These are phyloP conservation scores for Anas bahamensis DNA, from an alignment of 2,797 vertebrate species.

Conservation along the genomic window DNA sequence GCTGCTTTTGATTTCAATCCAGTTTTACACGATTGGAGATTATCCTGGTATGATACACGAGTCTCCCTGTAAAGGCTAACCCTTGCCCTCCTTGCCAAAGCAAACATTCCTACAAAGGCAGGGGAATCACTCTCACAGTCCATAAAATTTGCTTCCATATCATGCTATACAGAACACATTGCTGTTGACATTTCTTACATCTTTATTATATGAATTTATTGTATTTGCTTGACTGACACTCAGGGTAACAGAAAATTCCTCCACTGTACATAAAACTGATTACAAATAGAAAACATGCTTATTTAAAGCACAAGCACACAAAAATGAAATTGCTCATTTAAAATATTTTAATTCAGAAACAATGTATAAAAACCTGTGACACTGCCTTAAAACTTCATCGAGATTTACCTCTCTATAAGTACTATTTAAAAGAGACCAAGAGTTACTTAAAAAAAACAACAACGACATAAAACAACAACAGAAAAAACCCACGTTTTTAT, in stretches of 20 bases:
- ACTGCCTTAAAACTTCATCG: not conserved
- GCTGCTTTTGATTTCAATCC: not conserved
- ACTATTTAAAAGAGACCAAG: not conserved
- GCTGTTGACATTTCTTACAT: not conserved
- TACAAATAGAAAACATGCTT: not conserved
- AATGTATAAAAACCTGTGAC: not conserved
- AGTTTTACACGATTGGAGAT: not conserved
- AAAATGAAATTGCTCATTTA: not conserved
- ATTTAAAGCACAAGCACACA: not conserved
- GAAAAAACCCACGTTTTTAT: not conserved
- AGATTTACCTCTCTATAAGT: not conserved
- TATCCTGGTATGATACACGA: not conserved
- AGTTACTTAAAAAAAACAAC: not conserved
- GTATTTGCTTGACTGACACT: not conserved
- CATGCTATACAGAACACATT: not conserved
- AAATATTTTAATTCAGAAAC: accelerated
- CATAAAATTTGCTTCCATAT: not conserved
- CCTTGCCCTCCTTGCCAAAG: conserved; percentile 7
- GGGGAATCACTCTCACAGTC: not conserved
- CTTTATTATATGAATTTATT: not conserved
- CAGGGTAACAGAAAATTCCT: not conserved
- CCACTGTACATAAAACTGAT: not conserved
- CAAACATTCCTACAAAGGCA: conserved; percentile 2
- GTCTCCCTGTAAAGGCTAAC: not conserved
- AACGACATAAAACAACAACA: too few relatives aligned